Conservation (phyloP, 2,113 vertebrate species). For the Lonchura striata region DNA sequence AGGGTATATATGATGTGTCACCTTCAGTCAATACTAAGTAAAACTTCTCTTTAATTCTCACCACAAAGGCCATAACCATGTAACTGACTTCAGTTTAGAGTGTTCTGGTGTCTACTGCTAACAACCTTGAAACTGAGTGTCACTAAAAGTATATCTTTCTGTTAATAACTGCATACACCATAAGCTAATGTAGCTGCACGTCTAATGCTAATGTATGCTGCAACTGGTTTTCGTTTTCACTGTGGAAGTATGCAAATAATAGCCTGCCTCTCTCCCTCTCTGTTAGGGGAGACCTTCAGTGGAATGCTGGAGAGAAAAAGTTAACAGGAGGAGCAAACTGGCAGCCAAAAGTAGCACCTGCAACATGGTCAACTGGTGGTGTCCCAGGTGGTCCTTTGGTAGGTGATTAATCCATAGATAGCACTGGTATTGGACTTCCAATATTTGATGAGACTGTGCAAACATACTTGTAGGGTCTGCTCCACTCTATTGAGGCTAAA, state of each 20-base stretch:
- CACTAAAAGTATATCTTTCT: background rate
- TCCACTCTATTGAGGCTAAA: background rate
- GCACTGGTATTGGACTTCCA: background rate
- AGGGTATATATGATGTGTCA: conserved; percentile 26
- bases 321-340: conserved; percentile 96
- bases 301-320: conserved; percentile 90
- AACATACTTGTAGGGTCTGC: fast-evolving
- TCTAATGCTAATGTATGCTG: background rate
- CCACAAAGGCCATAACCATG: conserved; percentile 24
- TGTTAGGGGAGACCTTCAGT: conserved; percentile 84
- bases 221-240: background rate
- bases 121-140: background rate
- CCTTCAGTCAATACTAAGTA: conserved; percentile 20
- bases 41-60: conserved; percentile 24
- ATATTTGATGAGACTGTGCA: background rate
- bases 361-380: conserved; percentile 85
- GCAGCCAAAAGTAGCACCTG: conserved; percentile 93
- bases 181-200: conserved; percentile 10
- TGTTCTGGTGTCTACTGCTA: background rate
- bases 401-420: conserved; percentile 10
- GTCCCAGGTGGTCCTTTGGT: conserved; percentile 85
- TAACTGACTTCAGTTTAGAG: background rate
- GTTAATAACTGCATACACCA: conserved; percentile 22
- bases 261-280: background rate
- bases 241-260: background rate